phyloP scores from a whole-genome alignment of 2,888 invertebrate genomes.

The Priocnemis perturbator region DNA sequence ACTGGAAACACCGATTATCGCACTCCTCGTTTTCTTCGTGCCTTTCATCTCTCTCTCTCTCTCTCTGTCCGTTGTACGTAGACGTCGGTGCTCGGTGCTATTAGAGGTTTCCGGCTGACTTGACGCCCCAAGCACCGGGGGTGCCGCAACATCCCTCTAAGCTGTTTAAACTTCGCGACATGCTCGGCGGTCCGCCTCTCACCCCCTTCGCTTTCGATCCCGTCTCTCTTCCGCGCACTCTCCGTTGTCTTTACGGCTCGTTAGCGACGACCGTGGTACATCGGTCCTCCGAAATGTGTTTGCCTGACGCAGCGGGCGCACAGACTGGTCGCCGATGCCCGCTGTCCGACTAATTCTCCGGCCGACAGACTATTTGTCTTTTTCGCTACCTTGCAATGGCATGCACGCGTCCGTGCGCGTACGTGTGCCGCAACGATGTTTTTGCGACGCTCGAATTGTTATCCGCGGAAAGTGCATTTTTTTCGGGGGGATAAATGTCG shows the following conservation, averaged over 20 bases:
- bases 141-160: constrained; percentile 72
- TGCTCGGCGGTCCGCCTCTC: constrained; percentile 44
- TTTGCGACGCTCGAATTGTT: neutral
- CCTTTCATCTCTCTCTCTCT: constrained; percentile 18
- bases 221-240: constrained; percentile 30
- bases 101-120: constrained; percentile 74
- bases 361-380: too few species aligned
- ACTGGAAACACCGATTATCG: too few species aligned
- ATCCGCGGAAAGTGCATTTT: neutral
- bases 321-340: constrained; percentile 16
- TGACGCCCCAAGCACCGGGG: constrained; percentile 65
- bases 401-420: too few species aligned
- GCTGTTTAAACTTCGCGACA: constrained; percentile 71
- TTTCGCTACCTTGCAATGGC: too few species aligned
- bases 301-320: constrained; percentile 16
- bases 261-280: constrained; percentile 43
- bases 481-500: neutral
- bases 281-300: constrained; percentile 14
- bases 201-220: constrained; percentile 12
- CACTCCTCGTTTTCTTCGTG: too few species aligned
- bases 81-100: constrained; percentile 67
- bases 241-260: constrained; percentile 53
- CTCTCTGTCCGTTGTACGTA: constrained; percentile 41
- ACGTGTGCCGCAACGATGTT: neutral
- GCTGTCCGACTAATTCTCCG: too few species aligned